Base-by-base conservation (phyloP, 1,140 invertebrate species). In the Hylaeus volcanicus region DNA sequence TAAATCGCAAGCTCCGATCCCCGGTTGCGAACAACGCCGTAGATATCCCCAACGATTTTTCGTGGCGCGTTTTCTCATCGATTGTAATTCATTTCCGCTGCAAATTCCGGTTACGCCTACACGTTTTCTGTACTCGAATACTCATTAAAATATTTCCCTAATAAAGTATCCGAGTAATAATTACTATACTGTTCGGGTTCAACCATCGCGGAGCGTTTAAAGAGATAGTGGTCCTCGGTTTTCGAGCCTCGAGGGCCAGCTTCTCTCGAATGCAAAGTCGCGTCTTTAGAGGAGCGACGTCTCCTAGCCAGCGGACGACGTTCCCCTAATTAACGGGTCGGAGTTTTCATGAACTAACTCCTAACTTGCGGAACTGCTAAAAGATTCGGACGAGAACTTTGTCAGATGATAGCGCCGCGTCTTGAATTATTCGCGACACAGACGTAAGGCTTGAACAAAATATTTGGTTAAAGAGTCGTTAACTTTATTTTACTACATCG, bases 201-300 rank as follows among this genome's bases (percentile, higher is more conserved):
- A 45, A 8, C 70, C 43, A 73, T 73, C 69, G 41, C 69, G 51
- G 8, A 15, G 11, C 72, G 37, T 64, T 65, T 48, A 2, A 75
- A 9, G 41, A 58, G 74, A 1, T 15, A 51, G 26, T n/a, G 43
- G 51, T 26, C 55, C 65, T 56, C 15, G 65, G 15, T 77, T 51
- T 37, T 61, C 6, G 8, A 43, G 43, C 43, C 56, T 0, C 37
- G 9, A 37, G 9, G 45, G 64, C 12, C n/a, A 68, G 65, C n/a
- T n/a, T 37, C n/a, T 3, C 15, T 26, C 15, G 41, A 26, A 66
- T 26, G 64, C 63, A 43, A 45, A 65, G 12, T 12, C 14, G 51
- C 14, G 11, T 5, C 41, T 0, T 5, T 14, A 37, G 5, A 4
- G 12, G 37, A 69, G 48, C 39, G 51, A 6, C 37, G 12, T 11